Percentiles rank a stretch among this genome's conserved stretches.
Conservation (phyloP, 2,797 vertebrate genomes). For the Sebastiscus tertius region DNA sequence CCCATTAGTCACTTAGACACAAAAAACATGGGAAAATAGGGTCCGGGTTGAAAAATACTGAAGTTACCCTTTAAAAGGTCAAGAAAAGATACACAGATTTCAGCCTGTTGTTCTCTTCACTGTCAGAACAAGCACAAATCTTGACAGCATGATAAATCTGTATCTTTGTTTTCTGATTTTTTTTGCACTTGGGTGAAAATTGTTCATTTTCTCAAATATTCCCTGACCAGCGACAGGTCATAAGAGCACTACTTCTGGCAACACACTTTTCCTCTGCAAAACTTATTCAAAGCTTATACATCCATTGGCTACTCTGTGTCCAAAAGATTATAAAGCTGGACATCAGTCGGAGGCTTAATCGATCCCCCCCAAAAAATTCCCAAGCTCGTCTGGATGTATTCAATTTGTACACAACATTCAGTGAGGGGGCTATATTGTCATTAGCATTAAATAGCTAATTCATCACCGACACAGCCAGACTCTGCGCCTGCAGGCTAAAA, state of each 20-base stretch:
- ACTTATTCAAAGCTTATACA: not conserved
- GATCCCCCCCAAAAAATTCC: not conserved
- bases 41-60: not conserved
- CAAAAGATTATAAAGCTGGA: slow-evolving; percentile 11
- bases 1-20: not conserved
- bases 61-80: slow-evolving; percentile 1
- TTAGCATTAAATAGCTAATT: slow-evolving; percentile 59
- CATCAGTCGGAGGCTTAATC: slow-evolving; percentile 30
- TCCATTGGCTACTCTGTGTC: not conserved
- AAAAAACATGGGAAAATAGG: not conserved
- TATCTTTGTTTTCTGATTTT: not conserved
- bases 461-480: slow-evolving; percentile 50
- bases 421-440: slow-evolving; percentile 22
- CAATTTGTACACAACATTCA: slow-evolving; percentile 15
- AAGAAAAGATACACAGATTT: not conserved
- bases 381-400: slow-evolving; percentile 8
- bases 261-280: not conserved
- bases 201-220: not conserved
- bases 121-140: not conserved
- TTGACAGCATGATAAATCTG: not conserved
- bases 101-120: slow-evolving; percentile 4
- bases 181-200: slow-evolving; percentile 2
- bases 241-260: not conserved
- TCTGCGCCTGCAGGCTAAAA: slow-evolving; percentile 23
- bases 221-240: slow-evolving; percentile 9